These are phyloP conservation scores for Neosalanx taihuensis DNA, from an alignment of 2,797 vertebrate genomes.

Conservation along the genomic window DNA sequence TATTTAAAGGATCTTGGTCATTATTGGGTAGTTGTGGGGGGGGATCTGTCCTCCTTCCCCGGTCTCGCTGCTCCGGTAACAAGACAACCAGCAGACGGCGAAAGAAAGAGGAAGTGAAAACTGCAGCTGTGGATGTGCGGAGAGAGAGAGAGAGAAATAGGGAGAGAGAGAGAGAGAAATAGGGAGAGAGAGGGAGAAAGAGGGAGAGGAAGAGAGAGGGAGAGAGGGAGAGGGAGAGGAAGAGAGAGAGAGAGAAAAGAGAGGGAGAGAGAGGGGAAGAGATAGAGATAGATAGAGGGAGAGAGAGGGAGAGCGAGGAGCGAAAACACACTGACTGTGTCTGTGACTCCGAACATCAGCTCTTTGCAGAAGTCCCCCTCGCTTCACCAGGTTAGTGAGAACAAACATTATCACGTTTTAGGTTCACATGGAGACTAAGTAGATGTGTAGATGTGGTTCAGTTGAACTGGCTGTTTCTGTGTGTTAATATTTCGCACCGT, in stretches of 20 bases:
- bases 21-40: no score
- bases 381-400: conserved; percentile 67
- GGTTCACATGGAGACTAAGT: not conserved
- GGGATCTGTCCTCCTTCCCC: conserved; percentile 31
- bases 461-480: conserved; percentile 15
- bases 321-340: conserved; percentile 18
- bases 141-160: conserved; percentile 26
- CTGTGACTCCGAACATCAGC: conserved; percentile 60
- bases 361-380: conserved; percentile 54
- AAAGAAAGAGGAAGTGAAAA: conserved; percentile 79
- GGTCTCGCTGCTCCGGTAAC: conserved; percentile 37
- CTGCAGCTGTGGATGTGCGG: conserved; percentile 65
- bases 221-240: no score
- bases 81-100: conserved; percentile 67
- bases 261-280: no score
- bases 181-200: conserved; percentile 78
- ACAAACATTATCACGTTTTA: not conserved
- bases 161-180: conserved; percentile 48
- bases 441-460: not conserved
- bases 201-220: conserved; percentile 49
- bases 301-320: no score
- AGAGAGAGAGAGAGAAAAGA: no score
- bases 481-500: conserved; percentile 14
- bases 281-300: no score
- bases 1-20: no score